Base-by-base conservation (phyloP, 2,888 invertebrate genomes). In the Unio pictorum region DNA sequence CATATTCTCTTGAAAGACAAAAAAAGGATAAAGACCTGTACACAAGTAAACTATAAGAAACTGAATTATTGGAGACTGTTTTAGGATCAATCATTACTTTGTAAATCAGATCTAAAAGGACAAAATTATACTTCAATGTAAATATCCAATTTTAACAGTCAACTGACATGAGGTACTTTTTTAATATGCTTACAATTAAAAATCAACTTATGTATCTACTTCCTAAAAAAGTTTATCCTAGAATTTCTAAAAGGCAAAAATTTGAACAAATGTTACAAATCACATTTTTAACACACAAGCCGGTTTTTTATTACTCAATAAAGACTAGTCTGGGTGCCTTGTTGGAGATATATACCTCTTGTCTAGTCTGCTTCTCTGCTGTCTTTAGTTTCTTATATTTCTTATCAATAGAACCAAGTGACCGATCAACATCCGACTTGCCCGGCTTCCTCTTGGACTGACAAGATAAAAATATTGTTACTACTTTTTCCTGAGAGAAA, bases 371-470 rank as follows among this genome's bases (percentile, higher is more conserved):
- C 61, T 28, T 61, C 64, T 88, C 87, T 7, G 82, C 78, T 0
- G 87, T 88, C 69, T 87, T 86, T 68, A 88, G 74, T 30, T 80
- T 81, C 68, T 81, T 81, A 70, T 85, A 84, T 65, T 91, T 85
- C 68, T 87, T 86, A 17, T 90, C 88, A 61, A 87, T 86, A 23
- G 83, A 79, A 2, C 87, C 89, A 28, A 88, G 73, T 54, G 83
- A 85, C 34, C 88, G 81, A 55, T 88, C 84, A 55, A 73, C 76
- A 68, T 81, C 81, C 1, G 86, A 81, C 66, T 83, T 74, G 4
- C 87, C 87, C 45, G 87, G 86, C 59, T 85, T 80, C 62, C 85
- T 75, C 66, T 85, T 83, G 55, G 79, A 62, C 72, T 81, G 76
- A 68, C 55, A 66, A 23, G 45, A 45, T 45, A 45, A 3, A 11